Percentiles rank a stretch among this genome's conserved stretches.
phyloP scores from a whole-genome alignment of 2,888 invertebrate species.

The Archaeoteleia sp. region DNA sequence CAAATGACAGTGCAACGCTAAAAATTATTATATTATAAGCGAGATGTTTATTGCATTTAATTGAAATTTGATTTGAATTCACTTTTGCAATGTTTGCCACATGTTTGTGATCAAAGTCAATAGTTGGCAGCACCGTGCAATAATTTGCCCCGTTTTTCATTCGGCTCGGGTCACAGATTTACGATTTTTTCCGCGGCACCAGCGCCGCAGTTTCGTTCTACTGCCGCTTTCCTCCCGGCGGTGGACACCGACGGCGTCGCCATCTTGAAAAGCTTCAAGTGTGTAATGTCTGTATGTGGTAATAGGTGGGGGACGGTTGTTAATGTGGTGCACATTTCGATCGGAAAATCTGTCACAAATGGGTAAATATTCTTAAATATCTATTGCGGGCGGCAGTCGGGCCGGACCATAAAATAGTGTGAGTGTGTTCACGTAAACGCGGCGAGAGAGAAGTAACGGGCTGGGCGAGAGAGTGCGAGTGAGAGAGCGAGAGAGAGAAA shows the following conservation, averaged over 20 bases:
- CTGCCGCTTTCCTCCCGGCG: constrained; percentile 76
- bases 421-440: constrained; percentile 22
- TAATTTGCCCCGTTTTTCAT: no score
- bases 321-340: constrained; percentile 68
- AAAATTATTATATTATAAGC: no score
- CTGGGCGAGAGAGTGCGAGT: constrained; percentile 9
- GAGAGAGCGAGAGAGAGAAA: constrained; percentile 5
- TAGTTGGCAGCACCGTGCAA: no score
- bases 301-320: constrained; percentile 72
- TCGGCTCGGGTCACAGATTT: no score
- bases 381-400: constrained; percentile 22
- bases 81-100: no score
- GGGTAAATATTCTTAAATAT: constrained; percentile 67
- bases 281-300: constrained; percentile 75
- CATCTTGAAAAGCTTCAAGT: constrained; percentile 80
- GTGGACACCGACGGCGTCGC: constrained; percentile 76
- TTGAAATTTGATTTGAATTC: no score
- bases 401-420: constrained; percentile 40
- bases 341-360: constrained; percentile 71
- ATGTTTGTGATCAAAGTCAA: no score
- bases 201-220: constrained; percentile 57
- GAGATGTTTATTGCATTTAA: no score
- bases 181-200: constrained; percentile 8
- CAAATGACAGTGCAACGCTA: no score
- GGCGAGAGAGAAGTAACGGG: constrained; percentile 4